Base-by-base conservation (phyloP, 2,888 invertebrate genomes). In the Spialia ferax region DNA sequence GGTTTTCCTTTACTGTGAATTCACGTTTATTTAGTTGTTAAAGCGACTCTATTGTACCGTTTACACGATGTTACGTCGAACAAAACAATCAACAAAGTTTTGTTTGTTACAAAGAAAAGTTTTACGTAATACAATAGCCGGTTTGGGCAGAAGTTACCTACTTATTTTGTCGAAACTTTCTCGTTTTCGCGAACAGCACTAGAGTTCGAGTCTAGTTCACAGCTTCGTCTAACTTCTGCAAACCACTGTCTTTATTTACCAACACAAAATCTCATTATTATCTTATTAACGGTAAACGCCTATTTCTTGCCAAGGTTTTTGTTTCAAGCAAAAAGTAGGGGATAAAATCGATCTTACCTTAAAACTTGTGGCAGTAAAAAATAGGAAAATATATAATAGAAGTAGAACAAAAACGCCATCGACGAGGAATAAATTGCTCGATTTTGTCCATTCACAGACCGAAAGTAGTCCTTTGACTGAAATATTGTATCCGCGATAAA, bases 401-500 rank as follows among this genome's bases (percentile, higher is more conserved):
- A 11, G 20, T 48, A 20, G 15, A 29, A 54, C 15, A 15, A 23
- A 54, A 54, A 54, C 13, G 54, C n/a, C 26, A 29, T 29, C 29
- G 13, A 50, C 38, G 35, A 11, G 52, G 55, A 65, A 69, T 42
- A 69, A 64, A 70, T 62, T 70, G 79, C 77, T 81, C 78, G 77
- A 38, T 65, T 52, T 32, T 50, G 32, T 22, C 22, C 20, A 22
- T 52, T 15, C n/a, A 15, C 6, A 23, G 26, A 26, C 52, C 52
- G 57, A 65, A 65, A 59, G 59, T 59, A 22, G 48, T 59, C 38
- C 50, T 52, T 50, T 15, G 22, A 63, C n/a, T 56, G 29, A 79
- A 84, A 83, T 79, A 81, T 80, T 81, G 80, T 80, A 79, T 79
- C 77, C 73, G 74, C 75, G 81, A 85, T 87, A 83, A 81, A 84